Evolutionary conservation across 2,113 vertebrate species (phyloP).

Genomic region (Origma solitaria): DNA sequence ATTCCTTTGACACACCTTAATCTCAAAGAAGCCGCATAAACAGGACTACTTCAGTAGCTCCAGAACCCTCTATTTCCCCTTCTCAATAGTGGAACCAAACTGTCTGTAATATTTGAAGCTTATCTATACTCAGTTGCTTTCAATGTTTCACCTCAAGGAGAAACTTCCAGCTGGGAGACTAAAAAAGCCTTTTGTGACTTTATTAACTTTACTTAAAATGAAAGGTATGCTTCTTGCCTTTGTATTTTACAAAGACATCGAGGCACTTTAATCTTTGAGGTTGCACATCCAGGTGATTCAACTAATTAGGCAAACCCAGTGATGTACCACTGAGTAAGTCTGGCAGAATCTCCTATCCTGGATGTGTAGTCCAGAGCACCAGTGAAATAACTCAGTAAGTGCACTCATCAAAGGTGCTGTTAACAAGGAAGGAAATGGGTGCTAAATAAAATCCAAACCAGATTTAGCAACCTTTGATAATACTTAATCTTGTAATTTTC

Average conservation of each 20-base stretch:
- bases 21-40: not conserved
- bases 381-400: not conserved
- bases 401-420: not conserved
- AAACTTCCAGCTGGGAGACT: not conserved
- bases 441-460: not conserved
- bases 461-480: not conserved
- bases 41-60: not conserved
- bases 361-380: not conserved
- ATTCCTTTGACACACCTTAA: not conserved
- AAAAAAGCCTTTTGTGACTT: not conserved
- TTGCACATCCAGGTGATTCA: not conserved
- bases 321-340: not conserved
- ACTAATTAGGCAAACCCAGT: not conserved
- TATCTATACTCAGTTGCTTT: not conserved
- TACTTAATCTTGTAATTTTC: not conserved
- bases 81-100: not conserved
- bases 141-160: not conserved
- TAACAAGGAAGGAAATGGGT: not conserved
- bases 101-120: not conserved
- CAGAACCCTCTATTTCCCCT: not conserved
- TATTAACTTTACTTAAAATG: constrained; percentile 6
- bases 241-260: not conserved
- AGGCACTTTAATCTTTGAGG: not conserved
- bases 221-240: not conserved
- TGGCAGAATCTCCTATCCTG: not conserved